A percentile compares a stretch with the other conserved stretches of the same genome.
phyloP scores from a whole-genome alignment of 2,888 invertebrate species.

The Latrodectus elegans region DNA sequence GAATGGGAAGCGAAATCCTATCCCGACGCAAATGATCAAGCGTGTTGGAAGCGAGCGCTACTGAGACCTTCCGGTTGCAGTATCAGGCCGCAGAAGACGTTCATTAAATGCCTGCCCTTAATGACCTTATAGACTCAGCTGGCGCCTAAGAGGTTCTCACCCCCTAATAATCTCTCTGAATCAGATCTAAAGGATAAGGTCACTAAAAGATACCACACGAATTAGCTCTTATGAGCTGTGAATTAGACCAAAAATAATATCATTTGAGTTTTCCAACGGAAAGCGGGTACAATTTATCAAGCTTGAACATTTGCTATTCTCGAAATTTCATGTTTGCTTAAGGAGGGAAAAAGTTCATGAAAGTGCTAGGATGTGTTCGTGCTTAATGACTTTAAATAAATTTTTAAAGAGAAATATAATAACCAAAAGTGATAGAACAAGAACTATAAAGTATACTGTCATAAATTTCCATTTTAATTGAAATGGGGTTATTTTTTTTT shows the following conservation, averaged over 20 bases:
- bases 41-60: constrained; percentile 20
- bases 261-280: not conserved
- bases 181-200: constrained; percentile 51
- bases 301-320: too few relatives aligned
- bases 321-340: not conserved
- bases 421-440: too few relatives aligned
- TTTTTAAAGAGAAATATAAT: too few relatives aligned
- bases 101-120: constrained; percentile 40
- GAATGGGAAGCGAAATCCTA: constrained; percentile 33
- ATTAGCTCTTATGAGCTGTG: constrained; percentile 53
- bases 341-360: not conserved
- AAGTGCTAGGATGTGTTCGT: not conserved
- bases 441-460: too few relatives aligned
- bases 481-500: too few relatives aligned
- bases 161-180: constrained; percentile 59
- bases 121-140: constrained; percentile 51
- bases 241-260: not conserved
- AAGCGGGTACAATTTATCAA: too few relatives aligned
- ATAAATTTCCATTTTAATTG: too few relatives aligned
- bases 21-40: constrained; percentile 20
- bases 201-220: constrained; percentile 47
- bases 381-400: too few relatives aligned
- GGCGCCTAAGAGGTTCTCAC: constrained; percentile 51
- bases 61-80: constrained; percentile 31
- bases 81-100: not conserved